Conservation (phyloP, 2,113 vertebrate species). For the Ancistrus triradiatus region DNA sequence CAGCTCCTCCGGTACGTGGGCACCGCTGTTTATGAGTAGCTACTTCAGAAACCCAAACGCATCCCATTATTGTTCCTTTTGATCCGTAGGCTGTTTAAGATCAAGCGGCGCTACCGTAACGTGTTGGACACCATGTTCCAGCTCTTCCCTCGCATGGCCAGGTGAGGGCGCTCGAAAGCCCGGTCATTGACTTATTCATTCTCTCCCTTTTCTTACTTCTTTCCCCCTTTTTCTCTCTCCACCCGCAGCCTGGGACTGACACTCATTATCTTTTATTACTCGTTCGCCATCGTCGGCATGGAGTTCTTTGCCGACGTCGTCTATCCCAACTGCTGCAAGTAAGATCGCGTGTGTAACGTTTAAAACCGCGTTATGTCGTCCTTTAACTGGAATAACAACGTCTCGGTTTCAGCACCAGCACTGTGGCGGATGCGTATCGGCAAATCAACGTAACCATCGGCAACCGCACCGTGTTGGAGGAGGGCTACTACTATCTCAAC, state of each 20-base stretch:
- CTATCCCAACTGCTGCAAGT: slow-evolving; percentile 98
- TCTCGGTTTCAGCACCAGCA: slow-evolving; percentile 74
- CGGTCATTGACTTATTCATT: too few species aligned
- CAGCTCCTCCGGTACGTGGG: slow-evolving; percentile 84
- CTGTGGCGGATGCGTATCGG: slow-evolving; percentile 86
- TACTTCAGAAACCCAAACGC: too few species aligned
- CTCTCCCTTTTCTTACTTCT: too few species aligned
- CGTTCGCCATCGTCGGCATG: slow-evolving; percentile 97
- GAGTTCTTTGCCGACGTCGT: slow-evolving; percentile 90
- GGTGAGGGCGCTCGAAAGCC: too few species aligned
- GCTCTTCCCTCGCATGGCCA: slow-evolving; percentile 94
- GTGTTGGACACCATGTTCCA: slow-evolving; percentile 98
- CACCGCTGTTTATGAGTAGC: background rate
- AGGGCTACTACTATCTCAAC: slow-evolving; percentile 98
- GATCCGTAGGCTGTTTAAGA: slow-evolving; percentile 82
- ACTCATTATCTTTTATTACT: slow-evolving; percentile 95
- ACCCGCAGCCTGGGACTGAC: slow-evolving; percentile 83
- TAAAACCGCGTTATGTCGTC: background rate
- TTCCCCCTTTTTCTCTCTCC: background rate
- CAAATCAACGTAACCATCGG: slow-evolving; percentile 78
- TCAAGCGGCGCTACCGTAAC: slow-evolving; percentile 91
- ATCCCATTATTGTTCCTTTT: too few species aligned
- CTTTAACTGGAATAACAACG: background rate
- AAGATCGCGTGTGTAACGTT: slow-evolving; percentile 50
- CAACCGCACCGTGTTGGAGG: slow-evolving; percentile 81